phyloP scores from a whole-genome alignment of 2,797 vertebrate genomes.

The Sebastes wilsoni region DNA sequence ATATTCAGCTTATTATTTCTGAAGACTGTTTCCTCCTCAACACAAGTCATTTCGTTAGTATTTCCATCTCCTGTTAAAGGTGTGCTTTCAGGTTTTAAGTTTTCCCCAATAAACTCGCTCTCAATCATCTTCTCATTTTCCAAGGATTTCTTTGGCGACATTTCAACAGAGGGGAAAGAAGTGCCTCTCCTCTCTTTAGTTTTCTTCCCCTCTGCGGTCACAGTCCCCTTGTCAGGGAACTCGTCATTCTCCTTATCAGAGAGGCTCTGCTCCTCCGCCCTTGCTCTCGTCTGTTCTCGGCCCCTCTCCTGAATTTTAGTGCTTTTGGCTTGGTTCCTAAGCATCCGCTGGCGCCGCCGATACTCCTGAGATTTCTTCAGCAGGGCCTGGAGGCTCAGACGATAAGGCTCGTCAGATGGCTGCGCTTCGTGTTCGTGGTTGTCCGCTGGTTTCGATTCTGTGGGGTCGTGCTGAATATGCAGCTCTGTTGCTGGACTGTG shows the following conservation, averaged over 20 bases:
- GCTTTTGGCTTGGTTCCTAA: constrained; percentile 76
- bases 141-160: constrained; percentile 29
- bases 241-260: constrained; percentile 93
- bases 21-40: constrained; percentile 17
- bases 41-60: background rate
- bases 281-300: constrained; percentile 50
- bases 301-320: constrained; percentile 61
- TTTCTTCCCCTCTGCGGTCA: constrained; percentile 49
- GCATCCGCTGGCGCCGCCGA: constrained; percentile 78
- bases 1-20: constrained; percentile 53
- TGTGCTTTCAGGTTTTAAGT: constrained; percentile 2
- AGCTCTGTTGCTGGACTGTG: constrained; percentile 10
- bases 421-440: constrained; percentile 1
- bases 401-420: constrained; percentile 76
- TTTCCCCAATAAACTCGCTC: constrained; percentile 3
- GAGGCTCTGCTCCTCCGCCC: constrained; percentile 64
- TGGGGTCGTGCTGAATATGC: background rate
- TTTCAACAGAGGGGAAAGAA: constrained; percentile 15
- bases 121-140: constrained; percentile 18
- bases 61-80: constrained; percentile 3
- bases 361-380: constrained; percentile 94
- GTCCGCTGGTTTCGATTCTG: constrained; percentile 23
- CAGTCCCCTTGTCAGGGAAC: constrained; percentile 32
- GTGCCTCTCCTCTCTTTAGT: constrained; percentile 49
- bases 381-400: constrained; percentile 90